phyloP scores from a whole-genome alignment of 2,888 invertebrate genomes.

The Philaethria dido region DNA sequence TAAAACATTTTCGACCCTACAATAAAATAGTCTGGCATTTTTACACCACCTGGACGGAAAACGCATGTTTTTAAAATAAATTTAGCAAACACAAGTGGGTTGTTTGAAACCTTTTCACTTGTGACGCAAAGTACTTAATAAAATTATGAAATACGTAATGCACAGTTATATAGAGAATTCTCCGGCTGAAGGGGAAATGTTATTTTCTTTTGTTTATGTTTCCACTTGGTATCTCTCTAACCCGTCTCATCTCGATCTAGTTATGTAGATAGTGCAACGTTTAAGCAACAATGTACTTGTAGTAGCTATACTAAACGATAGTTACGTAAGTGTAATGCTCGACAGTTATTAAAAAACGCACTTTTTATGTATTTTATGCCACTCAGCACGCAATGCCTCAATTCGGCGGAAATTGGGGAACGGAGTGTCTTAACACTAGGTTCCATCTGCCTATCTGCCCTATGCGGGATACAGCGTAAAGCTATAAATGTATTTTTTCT shows the following conservation, averaged over 20 bases:
- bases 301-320: no score
- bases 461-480: no score
- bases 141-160: conserved; percentile 18
- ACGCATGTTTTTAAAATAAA: conserved; percentile 67
- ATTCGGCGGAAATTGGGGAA: no score
- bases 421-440: no score
- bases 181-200: background rate
- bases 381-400: no score
- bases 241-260: background rate
- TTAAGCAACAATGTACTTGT: background rate
- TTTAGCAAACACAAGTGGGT: conserved; percentile 49
- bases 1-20: conserved; percentile 74
- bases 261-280: background rate
- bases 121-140: conserved; percentile 35
- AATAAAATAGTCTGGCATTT: conserved; percentile 74
- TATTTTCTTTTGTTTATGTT: background rate
- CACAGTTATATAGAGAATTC: background rate
- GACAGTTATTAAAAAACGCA: no score
- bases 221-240: background rate
- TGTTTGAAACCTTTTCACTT: conserved; percentile 42
- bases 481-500: no score
- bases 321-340: no score
- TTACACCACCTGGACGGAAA: conserved; percentile 71
- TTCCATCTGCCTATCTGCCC: no score
- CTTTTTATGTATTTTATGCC: no score